Base-by-base conservation (phyloP, 2,888 invertebrate species). In the Orthosia gracilis region DNA sequence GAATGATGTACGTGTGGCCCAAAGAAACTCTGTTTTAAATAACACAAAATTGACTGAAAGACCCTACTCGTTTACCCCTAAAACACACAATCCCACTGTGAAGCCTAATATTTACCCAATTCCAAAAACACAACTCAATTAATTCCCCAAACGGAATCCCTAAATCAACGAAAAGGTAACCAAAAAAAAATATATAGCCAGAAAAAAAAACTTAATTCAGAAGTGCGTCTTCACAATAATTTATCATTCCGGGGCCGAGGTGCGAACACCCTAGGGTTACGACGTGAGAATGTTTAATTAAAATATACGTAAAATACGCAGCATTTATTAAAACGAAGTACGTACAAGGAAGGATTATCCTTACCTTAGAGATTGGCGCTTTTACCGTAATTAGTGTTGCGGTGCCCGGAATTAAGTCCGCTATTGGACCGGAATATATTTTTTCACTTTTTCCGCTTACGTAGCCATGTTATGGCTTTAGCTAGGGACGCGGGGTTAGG, bases 231-330 rank as follows among this genome's bases (percentile, higher is more conserved):
- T 73, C 64, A 74, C 80, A 85, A 87, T 82, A 87, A 81, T 85
- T 87, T 85, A 87, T 85, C 84, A 86, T 82, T 64, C 69, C 65
- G 57, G 63, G 52, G 76, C 71, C 61, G 78, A 87, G 85, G 80
- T 85, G 85, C 80, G 72, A 86, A 85, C 74, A 75, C 85, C 83
- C 80, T 57, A 73, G 80, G 85, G 80, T 65, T 74, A 79, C 69
- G 83, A 90, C 87, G 91, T 90, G 89, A 88, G 91, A 92, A 91
- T 91, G 91, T 92, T 92, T 93, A 93, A 93, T 93, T 92, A 92
- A 92, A 93, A 92, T 91, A 86, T 78, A 86, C 83, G 85, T 85
- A 92, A 91, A 92, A 91, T 90, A 90, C 89, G 85, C 73, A 72
- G 85, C 83, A 88, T 89, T 92, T 92, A 92, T 91, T 92, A 92